phyloP scores from a whole-genome alignment of 2,888 invertebrate species.

The Pollenia labialis region DNA sequence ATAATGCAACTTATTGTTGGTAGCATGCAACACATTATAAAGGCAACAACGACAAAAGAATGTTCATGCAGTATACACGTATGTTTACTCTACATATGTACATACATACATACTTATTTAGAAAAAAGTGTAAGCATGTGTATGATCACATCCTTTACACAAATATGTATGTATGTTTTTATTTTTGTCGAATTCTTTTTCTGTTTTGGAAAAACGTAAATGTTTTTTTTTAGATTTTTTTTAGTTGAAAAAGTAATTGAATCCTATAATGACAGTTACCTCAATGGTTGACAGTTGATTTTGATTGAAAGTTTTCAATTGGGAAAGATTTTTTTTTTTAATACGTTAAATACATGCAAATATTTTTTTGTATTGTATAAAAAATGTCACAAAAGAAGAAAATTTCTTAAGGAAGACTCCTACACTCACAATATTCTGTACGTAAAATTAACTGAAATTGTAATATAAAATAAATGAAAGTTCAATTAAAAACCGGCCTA shows the following conservation, averaged over 20 bases:
- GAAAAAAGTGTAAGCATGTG: neutral
- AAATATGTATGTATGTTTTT: neutral
- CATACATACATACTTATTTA: neutral
- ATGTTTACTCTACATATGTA: neutral
- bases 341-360: too few species aligned
- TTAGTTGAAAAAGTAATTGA: neutral
- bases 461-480: too few species aligned
- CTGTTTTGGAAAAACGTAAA: neutral
- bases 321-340: too few species aligned
- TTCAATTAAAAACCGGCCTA: too few species aligned
- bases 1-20: slow-evolving; percentile 36
- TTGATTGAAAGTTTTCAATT: slow-evolving; percentile 20
- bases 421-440: too few species aligned
- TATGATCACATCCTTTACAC: neutral
- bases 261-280: neutral
- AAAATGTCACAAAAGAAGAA: too few species aligned
- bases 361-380: too few species aligned
- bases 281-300: slow-evolving; percentile 17
- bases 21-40: slow-evolving; percentile 4
- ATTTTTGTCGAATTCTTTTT: neutral
- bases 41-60: neutral
- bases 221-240: neutral
- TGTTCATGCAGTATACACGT: neutral
- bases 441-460: too few species aligned
- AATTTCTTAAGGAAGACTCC: too few species aligned